Evolutionary conservation across 2,888 invertebrate genomes (phyloP).

Genomic region (Lasioglossum lativentre): DNA sequence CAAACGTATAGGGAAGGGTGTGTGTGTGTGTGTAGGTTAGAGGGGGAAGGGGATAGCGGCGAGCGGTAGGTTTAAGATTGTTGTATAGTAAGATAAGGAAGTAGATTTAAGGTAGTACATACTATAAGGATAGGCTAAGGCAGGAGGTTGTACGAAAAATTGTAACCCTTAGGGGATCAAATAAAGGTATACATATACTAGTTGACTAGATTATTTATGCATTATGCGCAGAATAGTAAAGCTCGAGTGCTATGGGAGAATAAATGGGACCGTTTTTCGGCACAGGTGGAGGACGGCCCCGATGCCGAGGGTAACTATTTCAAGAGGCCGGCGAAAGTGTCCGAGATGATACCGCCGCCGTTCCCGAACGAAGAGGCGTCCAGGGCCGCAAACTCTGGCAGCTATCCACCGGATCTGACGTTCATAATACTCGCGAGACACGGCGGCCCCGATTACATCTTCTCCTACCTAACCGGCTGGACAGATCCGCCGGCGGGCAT

Average conservation of each 20-base stretch:
- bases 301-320: constrained; percentile 95
- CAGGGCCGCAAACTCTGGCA: constrained; percentile 97
- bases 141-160: too few relatives aligned
- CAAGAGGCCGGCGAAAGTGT: constrained; percentile 95
- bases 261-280: background rate
- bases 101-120: too few relatives aligned
- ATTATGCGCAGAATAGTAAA: background rate
- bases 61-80: too few relatives aligned
- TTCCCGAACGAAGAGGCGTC: constrained; percentile 98
- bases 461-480: constrained; percentile 97
- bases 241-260: background rate
- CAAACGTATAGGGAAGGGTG: too few relatives aligned
- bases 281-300: constrained; percentile 91
- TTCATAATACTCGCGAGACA: constrained; percentile 93
- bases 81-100: too few relatives aligned
- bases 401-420: constrained; percentile 97
- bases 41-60: too few relatives aligned
- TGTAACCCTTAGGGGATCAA: too few relatives aligned
- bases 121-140: too few relatives aligned
- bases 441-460: constrained; percentile 97
- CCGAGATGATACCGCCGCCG: constrained; percentile 95
- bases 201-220: too few relatives aligned
- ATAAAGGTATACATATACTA: too few relatives aligned
- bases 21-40: too few relatives aligned
- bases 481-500: constrained; percentile 96